A percentile compares a stretch with the other conserved stretches of the same genome.
phyloP scores from a whole-genome alignment of 2,888 invertebrate species.

The Drosophila paramelanica region DNA sequence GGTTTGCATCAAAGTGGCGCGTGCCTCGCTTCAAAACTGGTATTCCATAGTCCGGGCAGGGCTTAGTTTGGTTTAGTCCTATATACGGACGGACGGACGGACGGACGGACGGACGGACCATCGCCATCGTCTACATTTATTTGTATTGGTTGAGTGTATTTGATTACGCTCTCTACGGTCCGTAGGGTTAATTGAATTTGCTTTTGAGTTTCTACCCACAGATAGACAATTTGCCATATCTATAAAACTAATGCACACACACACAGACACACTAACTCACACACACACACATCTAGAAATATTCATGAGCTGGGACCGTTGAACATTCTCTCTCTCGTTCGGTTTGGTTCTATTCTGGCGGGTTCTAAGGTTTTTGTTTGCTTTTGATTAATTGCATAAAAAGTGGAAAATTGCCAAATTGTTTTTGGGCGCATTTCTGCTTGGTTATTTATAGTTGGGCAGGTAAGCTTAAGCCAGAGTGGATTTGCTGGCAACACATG shows the following conservation, averaged over 20 bases:
- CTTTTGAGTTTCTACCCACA: slow-evolving; percentile 63
- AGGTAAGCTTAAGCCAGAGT: slow-evolving; percentile 16
- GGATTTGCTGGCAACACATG: slow-evolving; percentile 4
- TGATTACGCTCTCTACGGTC: slow-evolving; percentile 77
- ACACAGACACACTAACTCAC: neutral
- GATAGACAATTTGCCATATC: slow-evolving; percentile 53
- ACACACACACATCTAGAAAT: slow-evolving; percentile 15
- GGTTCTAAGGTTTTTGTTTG: slow-evolving; percentile 42
- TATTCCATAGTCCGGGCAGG: slow-evolving; percentile 18
- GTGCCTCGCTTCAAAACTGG: slow-evolving; percentile 42
- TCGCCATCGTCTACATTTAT: slow-evolving; percentile 54
- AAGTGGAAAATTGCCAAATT: slow-evolving; percentile 57
- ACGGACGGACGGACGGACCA: slow-evolving; percentile 22
- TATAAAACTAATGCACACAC: slow-evolving; percentile 23
- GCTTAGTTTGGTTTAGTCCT: slow-evolving; percentile 46
- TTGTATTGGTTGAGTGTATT: slow-evolving; percentile 80
- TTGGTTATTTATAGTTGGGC: slow-evolving; percentile 46
- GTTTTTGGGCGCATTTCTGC: slow-evolving; percentile 39
- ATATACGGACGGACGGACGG: slow-evolving; percentile 8
- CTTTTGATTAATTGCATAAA: slow-evolving; percentile 63
- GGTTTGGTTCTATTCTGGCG: neutral
- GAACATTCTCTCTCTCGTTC: neutral
- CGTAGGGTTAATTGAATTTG: slow-evolving; percentile 81
- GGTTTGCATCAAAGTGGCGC: slow-evolving; percentile 59
- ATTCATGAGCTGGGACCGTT: slow-evolving; percentile 37